Percentiles rank a stretch among this genome's conserved stretches.
phyloP scores from a whole-genome alignment of 2,888 invertebrate species.

The Tuberolachnus salignus region DNA sequence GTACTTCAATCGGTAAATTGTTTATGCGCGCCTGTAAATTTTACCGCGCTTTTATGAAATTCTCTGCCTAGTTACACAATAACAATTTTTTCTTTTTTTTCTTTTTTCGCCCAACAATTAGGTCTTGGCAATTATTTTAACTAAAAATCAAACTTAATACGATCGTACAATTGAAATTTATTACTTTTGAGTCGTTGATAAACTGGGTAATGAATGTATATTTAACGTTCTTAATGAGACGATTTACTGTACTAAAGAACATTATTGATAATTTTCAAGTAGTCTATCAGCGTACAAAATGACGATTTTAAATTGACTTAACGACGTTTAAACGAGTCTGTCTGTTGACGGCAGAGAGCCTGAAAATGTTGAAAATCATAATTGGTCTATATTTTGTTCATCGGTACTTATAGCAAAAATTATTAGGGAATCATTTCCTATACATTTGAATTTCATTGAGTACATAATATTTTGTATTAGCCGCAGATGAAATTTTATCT shows the following conservation, averaged over 20 bases:
- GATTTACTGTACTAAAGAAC: not conserved
- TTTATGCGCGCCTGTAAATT: slow-evolving; percentile 39
- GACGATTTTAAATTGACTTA: not conserved
- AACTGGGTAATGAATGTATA: not conserved
- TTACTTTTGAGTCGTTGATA: not conserved
- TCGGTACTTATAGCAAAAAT: no score
- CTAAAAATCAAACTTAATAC: not conserved
- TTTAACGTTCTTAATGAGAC: not conserved
- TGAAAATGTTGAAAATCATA: no score
- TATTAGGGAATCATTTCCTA: no score
- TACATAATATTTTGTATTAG: no score
- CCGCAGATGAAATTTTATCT: no score
- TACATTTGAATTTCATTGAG: no score
- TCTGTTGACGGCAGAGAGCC: no score
- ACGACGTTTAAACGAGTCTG: not conserved
- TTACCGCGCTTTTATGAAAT: slow-evolving; percentile 53
- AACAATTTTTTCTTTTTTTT: not conserved
- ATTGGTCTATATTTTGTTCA: no score
- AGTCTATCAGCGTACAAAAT: not conserved
- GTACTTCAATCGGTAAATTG: slow-evolving; percentile 45
- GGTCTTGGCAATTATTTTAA: not conserved
- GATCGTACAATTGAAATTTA: not conserved
- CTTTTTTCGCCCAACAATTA: not conserved
- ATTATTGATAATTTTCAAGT: not conserved
- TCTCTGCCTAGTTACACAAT: not conserved